phyloP scores from a whole-genome alignment of 2,113 vertebrate genomes.

The Saccopteryx bilineata region DNA sequence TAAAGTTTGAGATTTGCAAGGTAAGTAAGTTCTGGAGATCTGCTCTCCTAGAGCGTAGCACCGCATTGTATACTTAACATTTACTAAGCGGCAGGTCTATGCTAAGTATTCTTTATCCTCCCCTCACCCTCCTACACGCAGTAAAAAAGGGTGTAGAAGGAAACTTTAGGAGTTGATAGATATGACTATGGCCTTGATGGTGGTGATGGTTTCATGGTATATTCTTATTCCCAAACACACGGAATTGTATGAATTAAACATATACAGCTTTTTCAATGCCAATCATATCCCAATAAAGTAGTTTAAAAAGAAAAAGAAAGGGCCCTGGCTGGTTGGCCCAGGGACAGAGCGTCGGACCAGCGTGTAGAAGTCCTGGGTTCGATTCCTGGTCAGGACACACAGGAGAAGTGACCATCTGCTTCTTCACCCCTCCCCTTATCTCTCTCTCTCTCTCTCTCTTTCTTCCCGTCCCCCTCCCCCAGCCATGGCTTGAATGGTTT shows the following conservation, averaged over 20 bases:
- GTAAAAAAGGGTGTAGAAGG: neutral
- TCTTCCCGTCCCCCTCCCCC: no score
- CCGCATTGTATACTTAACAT: neutral
- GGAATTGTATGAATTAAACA: neutral
- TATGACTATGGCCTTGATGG: neutral
- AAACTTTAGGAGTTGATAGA: neutral
- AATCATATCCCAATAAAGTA: neutral
- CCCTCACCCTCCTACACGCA: neutral
- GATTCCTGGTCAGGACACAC: no score
- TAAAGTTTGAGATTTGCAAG: neutral
- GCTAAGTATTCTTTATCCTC: neutral
- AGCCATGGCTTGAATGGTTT: no score
- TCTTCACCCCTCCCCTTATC: no score
- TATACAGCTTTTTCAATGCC: neutral
- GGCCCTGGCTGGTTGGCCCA: no score
- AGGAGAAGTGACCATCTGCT: no score
- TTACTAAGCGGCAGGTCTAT: neutral
- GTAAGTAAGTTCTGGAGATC: neutral
- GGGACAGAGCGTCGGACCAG: no score
- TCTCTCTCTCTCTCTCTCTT: no score
- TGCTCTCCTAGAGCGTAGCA: neutral
- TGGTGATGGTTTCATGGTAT: neutral
- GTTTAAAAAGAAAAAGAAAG: neutral
- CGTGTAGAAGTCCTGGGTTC: no score
- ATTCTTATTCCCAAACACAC: neutral